Evolutionary conservation across 2,888 invertebrate genomes (phyloP).

Genomic region (Rambutsinella grinnellia): DNA sequence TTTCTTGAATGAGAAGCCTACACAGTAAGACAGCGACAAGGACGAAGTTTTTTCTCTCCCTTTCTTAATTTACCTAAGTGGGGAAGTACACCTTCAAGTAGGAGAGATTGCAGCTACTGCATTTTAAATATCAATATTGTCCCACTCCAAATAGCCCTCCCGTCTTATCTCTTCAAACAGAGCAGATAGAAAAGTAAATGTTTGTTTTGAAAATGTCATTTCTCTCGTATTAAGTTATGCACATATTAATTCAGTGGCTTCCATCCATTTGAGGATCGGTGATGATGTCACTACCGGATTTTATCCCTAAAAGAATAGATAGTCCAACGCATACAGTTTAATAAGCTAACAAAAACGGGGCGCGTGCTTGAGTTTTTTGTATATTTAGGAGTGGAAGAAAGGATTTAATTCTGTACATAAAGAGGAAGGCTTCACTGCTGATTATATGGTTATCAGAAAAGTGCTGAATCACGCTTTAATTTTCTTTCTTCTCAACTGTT

Average conservation of each 20-base stretch:
- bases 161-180: conserved; percentile 48
- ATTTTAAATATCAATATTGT: conserved; percentile 40
- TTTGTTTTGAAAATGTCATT: conserved; percentile 35
- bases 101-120: conserved; percentile 12
- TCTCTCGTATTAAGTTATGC: conserved; percentile 38
- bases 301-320: no score
- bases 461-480: no score
- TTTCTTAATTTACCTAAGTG: background rate
- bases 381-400: no score
- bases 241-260: conserved; percentile 57
- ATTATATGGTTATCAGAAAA: no score
- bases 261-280: no score
- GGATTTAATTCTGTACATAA: no score
- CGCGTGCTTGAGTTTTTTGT: no score
- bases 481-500: no score
- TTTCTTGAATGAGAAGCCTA: conserved; percentile 13
- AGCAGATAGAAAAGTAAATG: conserved; percentile 27
- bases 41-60: conserved; percentile 15
- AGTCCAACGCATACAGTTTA: no score
- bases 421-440: no score
- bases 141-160: conserved; percentile 6
- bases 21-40: background rate
- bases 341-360: no score
- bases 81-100: background rate
- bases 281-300: no score